A percentile compares a stretch with the other conserved stretches of the same genome.
Conservation (phyloP, 92 coral and sea anemone genomes). For the Palythoa grandiflora region DNA sequence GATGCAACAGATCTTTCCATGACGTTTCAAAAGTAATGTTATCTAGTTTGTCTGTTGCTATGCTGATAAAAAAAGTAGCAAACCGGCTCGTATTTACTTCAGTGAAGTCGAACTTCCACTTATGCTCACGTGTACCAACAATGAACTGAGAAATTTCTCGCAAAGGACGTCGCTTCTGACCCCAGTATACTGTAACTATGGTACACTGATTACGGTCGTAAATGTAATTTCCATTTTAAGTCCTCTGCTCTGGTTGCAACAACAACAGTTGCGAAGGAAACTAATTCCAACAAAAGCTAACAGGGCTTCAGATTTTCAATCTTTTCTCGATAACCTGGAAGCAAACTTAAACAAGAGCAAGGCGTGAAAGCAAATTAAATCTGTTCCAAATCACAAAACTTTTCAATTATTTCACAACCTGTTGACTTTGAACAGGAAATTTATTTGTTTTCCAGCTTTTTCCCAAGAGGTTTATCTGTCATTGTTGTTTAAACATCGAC, state of each 20-base stretch:
- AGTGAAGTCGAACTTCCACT: background rate
- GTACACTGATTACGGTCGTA: too few species aligned
- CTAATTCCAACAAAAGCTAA: too few species aligned
- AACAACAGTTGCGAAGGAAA: too few species aligned
- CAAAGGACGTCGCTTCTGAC: background rate
- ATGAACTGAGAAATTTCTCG: background rate
- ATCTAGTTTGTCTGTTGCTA: background rate
- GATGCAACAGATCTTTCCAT: background rate
- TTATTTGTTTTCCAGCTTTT: constrained; percentile 3
- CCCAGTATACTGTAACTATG: background rate
- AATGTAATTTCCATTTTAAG: too few species aligned
- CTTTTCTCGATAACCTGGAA: background rate
- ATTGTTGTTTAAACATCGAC: background rate
- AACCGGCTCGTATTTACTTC: background rate
- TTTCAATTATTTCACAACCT: background rate
- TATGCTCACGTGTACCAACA: background rate
- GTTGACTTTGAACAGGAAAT: background rate
- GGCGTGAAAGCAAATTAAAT: background rate
- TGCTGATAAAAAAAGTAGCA: background rate
- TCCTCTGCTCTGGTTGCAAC: too few species aligned
- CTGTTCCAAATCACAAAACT: background rate
- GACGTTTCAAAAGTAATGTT: background rate
- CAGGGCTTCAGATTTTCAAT: too few species aligned
- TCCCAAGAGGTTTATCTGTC: constrained; percentile 5
- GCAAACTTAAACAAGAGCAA: background rate